These are phyloP conservation scores for Bubalus kerabau DNA, from an alignment of 2,113 vertebrate genomes.

Conservation along the genomic window DNA sequence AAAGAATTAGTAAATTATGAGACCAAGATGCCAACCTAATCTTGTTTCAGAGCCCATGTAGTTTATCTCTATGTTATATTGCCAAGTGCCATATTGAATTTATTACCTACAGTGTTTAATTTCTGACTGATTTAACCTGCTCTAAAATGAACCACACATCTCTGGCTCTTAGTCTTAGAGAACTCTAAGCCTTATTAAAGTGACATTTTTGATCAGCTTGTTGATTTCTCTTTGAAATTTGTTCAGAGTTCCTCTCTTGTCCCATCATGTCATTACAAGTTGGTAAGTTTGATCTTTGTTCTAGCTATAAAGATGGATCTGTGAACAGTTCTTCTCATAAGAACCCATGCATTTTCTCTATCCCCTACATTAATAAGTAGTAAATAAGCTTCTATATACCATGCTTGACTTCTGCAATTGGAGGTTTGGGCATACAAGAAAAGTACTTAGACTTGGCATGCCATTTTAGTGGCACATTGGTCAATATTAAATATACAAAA, in stretches of 20 bases:
- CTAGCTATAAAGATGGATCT: background rate
- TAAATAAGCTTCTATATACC: background rate
- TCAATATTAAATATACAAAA: background rate
- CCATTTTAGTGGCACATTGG: background rate
- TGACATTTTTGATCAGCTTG: background rate
- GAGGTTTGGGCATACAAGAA: background rate
- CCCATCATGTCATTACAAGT: background rate
- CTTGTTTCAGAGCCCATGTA: background rate
- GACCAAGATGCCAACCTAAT: background rate
- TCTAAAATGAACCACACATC: background rate
- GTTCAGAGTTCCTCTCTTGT: background rate
- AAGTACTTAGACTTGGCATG: background rate
- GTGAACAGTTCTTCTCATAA: background rate
- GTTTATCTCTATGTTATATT: background rate
- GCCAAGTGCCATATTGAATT: background rate
- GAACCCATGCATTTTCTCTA: background rate
- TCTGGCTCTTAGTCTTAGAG: background rate
- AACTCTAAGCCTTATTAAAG: background rate
- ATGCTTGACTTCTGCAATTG: background rate
- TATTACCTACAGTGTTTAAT: background rate
- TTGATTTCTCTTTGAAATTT: slow-evolving; percentile 31
- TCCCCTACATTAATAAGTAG: background rate
- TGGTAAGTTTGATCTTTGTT: slow-evolving; percentile 7
- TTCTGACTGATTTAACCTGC: background rate
- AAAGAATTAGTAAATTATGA: background rate